A percentile compares a stretch with the other conserved stretches of the same genome.
Evolutionary conservation across 2,113 vertebrate species (phyloP).

Genomic region (Pedionomus torquatus): DNA sequence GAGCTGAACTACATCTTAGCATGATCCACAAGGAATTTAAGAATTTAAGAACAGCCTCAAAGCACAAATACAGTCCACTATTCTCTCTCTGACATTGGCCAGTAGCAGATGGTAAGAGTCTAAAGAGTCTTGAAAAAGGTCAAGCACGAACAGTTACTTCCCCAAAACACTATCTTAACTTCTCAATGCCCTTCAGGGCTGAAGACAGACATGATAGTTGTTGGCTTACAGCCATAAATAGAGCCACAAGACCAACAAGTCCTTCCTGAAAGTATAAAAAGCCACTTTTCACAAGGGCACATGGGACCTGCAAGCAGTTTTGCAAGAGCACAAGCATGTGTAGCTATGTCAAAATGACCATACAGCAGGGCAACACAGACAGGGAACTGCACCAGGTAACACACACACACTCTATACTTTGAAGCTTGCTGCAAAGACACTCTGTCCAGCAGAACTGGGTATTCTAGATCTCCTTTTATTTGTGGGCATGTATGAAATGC

Average conservation of each 20-base stretch:
- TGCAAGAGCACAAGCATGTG: accelerated
- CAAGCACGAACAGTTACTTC: background rate
- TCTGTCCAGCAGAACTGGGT: background rate
- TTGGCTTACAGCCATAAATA: background rate
- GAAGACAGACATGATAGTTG: background rate
- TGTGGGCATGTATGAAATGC: accelerated
- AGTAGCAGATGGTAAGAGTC: background rate
- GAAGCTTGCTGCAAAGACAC: background rate
- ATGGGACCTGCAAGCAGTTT: background rate
- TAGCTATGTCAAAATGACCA: background rate
- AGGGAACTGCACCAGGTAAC: background rate
- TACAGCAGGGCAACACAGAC: background rate
- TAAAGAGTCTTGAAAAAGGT: background rate
- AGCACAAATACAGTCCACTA: background rate
- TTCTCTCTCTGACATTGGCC: background rate
- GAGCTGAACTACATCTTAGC: background rate
- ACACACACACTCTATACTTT: accelerated
- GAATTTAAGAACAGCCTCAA: background rate
- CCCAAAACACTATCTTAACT: background rate
- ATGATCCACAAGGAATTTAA: background rate
- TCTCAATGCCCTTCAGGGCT: background rate
- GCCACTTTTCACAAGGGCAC: background rate
- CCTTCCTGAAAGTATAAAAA: background rate
- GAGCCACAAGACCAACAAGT: background rate
- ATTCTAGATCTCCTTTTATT: background rate